Conservation (phyloP, 2,888 invertebrate species). For the Chelonus formosanus region DNA sequence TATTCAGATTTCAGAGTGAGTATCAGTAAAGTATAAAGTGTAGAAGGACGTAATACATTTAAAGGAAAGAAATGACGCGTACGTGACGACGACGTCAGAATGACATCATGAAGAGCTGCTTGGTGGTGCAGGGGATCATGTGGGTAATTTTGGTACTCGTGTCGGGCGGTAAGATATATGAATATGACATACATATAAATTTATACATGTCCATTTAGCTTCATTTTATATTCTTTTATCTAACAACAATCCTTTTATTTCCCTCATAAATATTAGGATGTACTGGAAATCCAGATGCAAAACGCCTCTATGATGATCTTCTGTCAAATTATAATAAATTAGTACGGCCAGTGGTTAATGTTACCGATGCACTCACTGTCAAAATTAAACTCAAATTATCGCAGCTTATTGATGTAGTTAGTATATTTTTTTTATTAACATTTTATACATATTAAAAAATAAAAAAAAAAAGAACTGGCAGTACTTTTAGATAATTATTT, state of each 20-base stretch:
- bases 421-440: constrained; percentile 54
- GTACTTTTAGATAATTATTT: no score
- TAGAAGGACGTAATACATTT: constrained; percentile 46
- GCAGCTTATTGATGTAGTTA: constrained; percentile 89
- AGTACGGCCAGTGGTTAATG: constrained; percentile 86
- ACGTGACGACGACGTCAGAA: constrained; percentile 69
- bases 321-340: constrained; percentile 88
- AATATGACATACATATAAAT: no score
- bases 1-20: constrained; percentile 15
- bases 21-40: constrained; percentile 49
- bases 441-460: not conserved
- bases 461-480: no score
- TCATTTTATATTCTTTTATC: no score
- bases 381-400: constrained; percentile 87
- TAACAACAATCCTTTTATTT: constrained; percentile 14
- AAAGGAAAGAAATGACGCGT: constrained; percentile 64
- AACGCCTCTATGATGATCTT: constrained; percentile 87
- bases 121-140: constrained; percentile 68
- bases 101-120: constrained; percentile 69
- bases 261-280: constrained; percentile 70
- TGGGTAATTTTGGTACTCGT: constrained; percentile 72
- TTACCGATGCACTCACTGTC: constrained; percentile 83
- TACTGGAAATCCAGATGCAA: constrained; percentile 87
- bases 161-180: constrained; percentile 65
- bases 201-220: no score